A percentile compares a stretch with the other conserved stretches of the same genome.
phyloP scores from a whole-genome alignment of 2,888 invertebrate species.

The Cryptocephalus primarius region DNA sequence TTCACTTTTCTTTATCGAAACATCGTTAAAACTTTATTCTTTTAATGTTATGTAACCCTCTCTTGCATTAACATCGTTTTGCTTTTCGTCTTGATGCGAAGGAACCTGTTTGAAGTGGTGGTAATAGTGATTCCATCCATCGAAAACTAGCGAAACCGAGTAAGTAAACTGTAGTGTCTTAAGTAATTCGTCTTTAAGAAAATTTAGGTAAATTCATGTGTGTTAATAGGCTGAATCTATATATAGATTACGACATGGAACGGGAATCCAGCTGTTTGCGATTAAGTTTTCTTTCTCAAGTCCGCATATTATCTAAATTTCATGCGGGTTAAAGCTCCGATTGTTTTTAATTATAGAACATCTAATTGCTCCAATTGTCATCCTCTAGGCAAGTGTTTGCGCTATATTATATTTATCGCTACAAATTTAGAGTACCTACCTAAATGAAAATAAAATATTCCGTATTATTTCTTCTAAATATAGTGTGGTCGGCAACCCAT shows the following conservation, averaged over 20 bases:
- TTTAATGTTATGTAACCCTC: constrained; percentile 9
- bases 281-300: constrained; percentile 10
- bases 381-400: too few species aligned
- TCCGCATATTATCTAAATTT: too few species aligned
- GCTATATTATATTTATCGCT: too few species aligned
- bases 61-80: background rate
- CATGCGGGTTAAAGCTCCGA: too few species aligned
- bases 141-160: too few species aligned
- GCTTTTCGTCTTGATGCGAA: background rate
- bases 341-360: too few species aligned
- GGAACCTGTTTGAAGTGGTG: background rate
- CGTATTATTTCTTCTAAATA: too few species aligned
- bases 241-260: constrained; percentile 21
- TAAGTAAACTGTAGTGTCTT: background rate
- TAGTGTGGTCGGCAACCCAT: too few species aligned
- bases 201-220: constrained; percentile 1
- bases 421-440: too few species aligned
- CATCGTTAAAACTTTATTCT: background rate
- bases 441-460: too few species aligned
- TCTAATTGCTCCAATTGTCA: too few species aligned
- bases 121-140: background rate
- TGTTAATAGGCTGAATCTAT: constrained; percentile 22
- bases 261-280: constrained; percentile 10
- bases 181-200: constrained; percentile 3
- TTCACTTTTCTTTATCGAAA: background rate